Conservation (phyloP, 2,113 vertebrate genomes). For the Megalops atlanticus region DNA sequence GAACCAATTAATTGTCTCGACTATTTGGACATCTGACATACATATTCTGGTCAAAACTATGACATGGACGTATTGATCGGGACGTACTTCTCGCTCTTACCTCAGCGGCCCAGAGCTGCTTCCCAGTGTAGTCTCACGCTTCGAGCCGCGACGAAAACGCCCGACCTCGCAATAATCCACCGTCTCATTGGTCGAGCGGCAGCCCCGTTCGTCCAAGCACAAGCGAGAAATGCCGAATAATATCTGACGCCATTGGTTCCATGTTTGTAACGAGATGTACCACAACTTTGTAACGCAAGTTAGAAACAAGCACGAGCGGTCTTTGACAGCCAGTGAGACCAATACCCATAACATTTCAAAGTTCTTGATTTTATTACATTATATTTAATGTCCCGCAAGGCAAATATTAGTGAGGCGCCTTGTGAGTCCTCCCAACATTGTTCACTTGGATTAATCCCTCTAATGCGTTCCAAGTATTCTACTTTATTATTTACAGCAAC, state of each 20-base stretch:
- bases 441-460: not conserved
- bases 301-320: not conserved
- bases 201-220: not conserved
- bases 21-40: not conserved
- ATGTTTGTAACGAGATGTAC: not conserved
- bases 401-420: not conserved
- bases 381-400: not conserved
- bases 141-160: constrained; percentile 15
- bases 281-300: too few relatives aligned
- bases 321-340: not conserved
- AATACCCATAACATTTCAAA: too few relatives aligned
- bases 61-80: not conserved
- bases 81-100: constrained; percentile 10
- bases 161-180: constrained; percentile 18
- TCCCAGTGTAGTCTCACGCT: constrained; percentile 17
- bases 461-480: not conserved
- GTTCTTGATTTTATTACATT: too few relatives aligned
- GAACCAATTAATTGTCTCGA: not conserved
- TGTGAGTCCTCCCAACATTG: not conserved
- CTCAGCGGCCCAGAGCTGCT: constrained; percentile 20
- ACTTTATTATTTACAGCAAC: not conserved
- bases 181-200: constrained; percentile 17
- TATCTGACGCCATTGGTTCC: constrained; percentile 5
- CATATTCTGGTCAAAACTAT: not conserved
- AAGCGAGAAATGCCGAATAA: constrained; percentile 7